phyloP scores from a whole-genome alignment of 2,888 invertebrate species.

The Taenaris catops region DNA sequence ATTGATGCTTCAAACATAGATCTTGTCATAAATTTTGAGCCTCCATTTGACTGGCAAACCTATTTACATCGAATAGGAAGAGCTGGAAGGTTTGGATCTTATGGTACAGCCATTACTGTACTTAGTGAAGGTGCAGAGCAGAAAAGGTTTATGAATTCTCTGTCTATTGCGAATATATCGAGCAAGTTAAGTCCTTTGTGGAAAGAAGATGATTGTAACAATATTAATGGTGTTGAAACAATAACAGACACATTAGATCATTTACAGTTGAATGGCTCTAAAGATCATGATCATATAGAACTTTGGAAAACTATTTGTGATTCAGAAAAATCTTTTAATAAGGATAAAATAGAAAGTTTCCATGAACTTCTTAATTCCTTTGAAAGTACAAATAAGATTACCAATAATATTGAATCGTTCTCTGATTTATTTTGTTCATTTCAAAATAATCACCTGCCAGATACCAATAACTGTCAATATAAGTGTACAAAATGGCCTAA shows the following conservation, averaged over 20 bases:
- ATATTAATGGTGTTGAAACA: not conserved
- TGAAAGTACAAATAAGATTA: conserved; percentile 21
- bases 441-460: conserved; percentile 21
- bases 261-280: conserved; percentile 1
- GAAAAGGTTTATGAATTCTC: conserved; percentile 74
- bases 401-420: conserved; percentile 36
- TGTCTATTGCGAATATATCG: conserved; percentile 75
- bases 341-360: conserved; percentile 31
- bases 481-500: conserved; percentile 12
- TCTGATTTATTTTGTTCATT: conserved; percentile 43
- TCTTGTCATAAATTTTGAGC: conserved; percentile 95
- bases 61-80: conserved; percentile 97
- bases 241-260: not conserved
- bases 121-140: conserved; percentile 83
- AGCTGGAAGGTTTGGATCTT: conserved; percentile 95
- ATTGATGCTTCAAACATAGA: conserved; percentile 97
- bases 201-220: conserved; percentile 32
- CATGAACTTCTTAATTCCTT: conserved; percentile 36
- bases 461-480: conserved; percentile 11
- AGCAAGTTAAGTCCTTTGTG: conserved; percentile 43
- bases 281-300: conserved; percentile 23
- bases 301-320: conserved; percentile 37
- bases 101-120: conserved; percentile 89
- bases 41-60: conserved; percentile 88
- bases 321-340: conserved; percentile 14